Conservation (phyloP, 2,113 vertebrate species). For the Oryzias woworae region DNA sequence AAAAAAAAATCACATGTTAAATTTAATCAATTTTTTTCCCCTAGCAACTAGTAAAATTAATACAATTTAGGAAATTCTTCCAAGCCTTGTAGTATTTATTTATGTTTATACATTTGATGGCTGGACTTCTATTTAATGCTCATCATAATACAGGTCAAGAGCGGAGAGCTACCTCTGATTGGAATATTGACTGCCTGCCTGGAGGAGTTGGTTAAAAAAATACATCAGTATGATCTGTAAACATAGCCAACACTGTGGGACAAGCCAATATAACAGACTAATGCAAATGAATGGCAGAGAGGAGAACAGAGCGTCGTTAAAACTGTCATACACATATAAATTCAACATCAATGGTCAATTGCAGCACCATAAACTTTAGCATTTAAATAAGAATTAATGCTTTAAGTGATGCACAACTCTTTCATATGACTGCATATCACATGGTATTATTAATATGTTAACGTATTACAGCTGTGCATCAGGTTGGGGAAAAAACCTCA, state of each 20-base stretch:
- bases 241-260: constrained; percentile 30
- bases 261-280: constrained; percentile 41
- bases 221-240: constrained; percentile 67
- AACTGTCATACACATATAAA: constrained; percentile 36
- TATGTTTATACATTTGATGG: not conserved
- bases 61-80: not conserved
- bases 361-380: constrained; percentile 29
- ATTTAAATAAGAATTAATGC: constrained; percentile 38
- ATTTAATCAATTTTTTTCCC: too few relatives aligned
- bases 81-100: constrained; percentile 2
- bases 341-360: constrained; percentile 27
- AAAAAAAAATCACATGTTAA: too few relatives aligned
- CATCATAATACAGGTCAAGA: constrained; percentile 27
- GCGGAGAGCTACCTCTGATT: constrained; percentile 68
- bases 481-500: too few relatives aligned
- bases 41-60: too few relatives aligned
- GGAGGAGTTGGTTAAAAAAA: constrained; percentile 49
- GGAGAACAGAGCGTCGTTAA: constrained; percentile 27
- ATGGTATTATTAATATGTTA: not conserved
- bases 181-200: constrained; percentile 68
- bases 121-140: constrained; percentile 44
- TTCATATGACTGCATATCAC: constrained; percentile 5
- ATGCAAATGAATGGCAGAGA: constrained; percentile 56
- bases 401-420: constrained; percentile 23
- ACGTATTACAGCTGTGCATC: not conserved